Evolutionary conservation across 2,888 invertebrate species (phyloP), one percentile per base, ranked within the genome.

Genomic region (Agrenia bidenticulata): DNA sequence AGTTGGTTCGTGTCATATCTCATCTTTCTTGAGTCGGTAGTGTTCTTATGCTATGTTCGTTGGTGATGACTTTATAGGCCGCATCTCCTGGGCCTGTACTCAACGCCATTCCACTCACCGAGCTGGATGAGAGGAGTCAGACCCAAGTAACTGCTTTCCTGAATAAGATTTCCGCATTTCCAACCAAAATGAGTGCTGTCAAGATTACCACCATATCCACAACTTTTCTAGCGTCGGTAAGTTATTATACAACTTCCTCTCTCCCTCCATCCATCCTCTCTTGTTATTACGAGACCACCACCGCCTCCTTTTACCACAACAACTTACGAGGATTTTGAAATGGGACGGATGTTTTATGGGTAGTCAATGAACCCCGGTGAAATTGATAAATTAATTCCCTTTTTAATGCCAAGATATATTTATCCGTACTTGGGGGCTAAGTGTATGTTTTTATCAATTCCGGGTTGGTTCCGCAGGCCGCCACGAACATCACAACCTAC

Each of bases 181-280:
- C 74, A 1, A 67, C 70, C 2, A 63, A 72, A 61, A 70, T 74
- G 63, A 67, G 57, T 50, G 74, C 74, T 21, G 57, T 74, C 15
- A 72, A 70, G 24, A 69, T 72, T 24, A 72, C 70, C 1, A 66
- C 63, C 13, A 65, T 72, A 45, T 74, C 72, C 0, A 70, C 70
- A 1, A 70, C 74, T 1, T 74, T 74, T 65, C 61, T 74, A 15
- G 72, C 74, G 13, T 74, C 74, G 51, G 72, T 73, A 64, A 62
- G 58, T 57, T 65, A 39, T 45, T 58, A 56, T 27, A 49, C 45
- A 58, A 58, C 49, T 58, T 58, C 45, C 49, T 19, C 37, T 57
- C 24, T 17, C 17, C 23, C 7, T 51, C 51, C 21, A 23, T 24
- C 45, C 45, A n/a, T 45, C 15, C 32, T 32, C 11, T 11, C 32